Evolutionary conservation across 2,113 vertebrate genomes (phyloP).

Genomic region (Zosterops lateralis): DNA sequence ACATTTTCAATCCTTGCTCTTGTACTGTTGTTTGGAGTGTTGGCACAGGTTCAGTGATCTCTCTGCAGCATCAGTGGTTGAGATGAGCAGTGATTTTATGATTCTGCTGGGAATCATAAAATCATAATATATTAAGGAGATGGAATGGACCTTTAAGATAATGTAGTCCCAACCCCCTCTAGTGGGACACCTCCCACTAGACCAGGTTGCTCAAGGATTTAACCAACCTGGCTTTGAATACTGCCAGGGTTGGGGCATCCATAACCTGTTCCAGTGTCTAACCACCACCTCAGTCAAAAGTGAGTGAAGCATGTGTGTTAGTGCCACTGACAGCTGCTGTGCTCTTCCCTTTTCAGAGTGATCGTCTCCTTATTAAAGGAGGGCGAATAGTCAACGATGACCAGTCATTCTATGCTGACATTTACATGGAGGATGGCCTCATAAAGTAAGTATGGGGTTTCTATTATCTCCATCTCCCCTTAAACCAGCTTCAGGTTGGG

Average conservation of each 20-base stretch:
- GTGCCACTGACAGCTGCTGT: neutral
- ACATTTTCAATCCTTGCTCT: neutral
- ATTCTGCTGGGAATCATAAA: neutral
- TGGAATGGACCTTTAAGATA: neutral
- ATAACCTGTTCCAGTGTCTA: neutral
- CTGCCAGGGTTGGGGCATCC: neutral
- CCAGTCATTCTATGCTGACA: slow-evolving; percentile 93
- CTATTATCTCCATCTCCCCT: neutral
- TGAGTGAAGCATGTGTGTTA: neutral
- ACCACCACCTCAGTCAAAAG: neutral
- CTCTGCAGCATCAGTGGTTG: accelerated
- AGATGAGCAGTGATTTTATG: neutral
- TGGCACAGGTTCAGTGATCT: neutral
- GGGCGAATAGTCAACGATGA: slow-evolving; percentile 97
- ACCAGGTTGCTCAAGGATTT: neutral
- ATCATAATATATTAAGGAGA: neutral
- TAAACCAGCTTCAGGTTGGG: neutral
- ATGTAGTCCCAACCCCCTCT: neutral
- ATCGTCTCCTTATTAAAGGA: slow-evolving; percentile 95
- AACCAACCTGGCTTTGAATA: neutral
- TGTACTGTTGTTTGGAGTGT: neutral
- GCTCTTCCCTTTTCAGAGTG: slow-evolving; percentile 79
- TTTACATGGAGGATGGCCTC: slow-evolving; percentile 97
- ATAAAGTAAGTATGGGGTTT: slow-evolving; percentile 86
- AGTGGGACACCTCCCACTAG: neutral